Conservation (phyloP, 1,140 invertebrate species). For the Diorhabda sublineata region DNA sequence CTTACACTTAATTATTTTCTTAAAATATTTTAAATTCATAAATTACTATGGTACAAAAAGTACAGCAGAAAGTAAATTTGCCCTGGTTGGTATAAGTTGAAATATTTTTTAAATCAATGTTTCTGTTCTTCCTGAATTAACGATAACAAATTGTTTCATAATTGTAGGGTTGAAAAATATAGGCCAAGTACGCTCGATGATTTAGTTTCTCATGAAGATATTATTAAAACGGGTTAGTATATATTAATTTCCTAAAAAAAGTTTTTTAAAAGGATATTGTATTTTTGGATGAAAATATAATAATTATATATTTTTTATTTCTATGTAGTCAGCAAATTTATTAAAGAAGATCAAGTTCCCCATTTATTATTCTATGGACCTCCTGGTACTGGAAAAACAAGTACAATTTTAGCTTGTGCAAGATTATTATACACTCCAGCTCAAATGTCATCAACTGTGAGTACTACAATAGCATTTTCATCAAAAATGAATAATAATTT, state of each 20-base stretch:
- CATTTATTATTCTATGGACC: slow-evolving; percentile 98
- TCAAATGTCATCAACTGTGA: slow-evolving; percentile 42
- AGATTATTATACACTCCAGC: slow-evolving; percentile 81
- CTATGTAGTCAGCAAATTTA: slow-evolving; percentile 84
- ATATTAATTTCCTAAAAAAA: background rate
- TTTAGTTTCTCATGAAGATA: slow-evolving; percentile 95
- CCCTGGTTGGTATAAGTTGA: slow-evolving; percentile 31
- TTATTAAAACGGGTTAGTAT: slow-evolving; percentile 85
- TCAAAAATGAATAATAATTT: background rate
- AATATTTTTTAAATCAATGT: background rate
- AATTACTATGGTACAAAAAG: slow-evolving; percentile 24
- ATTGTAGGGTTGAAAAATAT: slow-evolving; percentile 95
- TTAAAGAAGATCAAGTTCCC: slow-evolving; percentile 87
- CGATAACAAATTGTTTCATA: background rate
- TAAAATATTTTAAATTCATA: no score
- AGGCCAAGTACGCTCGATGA: slow-evolving; percentile 86
- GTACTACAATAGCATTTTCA: background rate
- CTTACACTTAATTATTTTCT: background rate
- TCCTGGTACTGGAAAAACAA: slow-evolving; percentile 98
- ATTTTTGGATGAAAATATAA: background rate
- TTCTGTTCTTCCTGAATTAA: background rate
- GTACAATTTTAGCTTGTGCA: slow-evolving; percentile 95
- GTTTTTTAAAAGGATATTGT: background rate
- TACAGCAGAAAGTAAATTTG: slow-evolving; percentile 24
- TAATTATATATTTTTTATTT: slow-evolving; percentile 13